These are phyloP conservation scores for Ferrisia virgata DNA, from an alignment of 2,888 invertebrate genomes.

Conservation along the genomic window DNA sequence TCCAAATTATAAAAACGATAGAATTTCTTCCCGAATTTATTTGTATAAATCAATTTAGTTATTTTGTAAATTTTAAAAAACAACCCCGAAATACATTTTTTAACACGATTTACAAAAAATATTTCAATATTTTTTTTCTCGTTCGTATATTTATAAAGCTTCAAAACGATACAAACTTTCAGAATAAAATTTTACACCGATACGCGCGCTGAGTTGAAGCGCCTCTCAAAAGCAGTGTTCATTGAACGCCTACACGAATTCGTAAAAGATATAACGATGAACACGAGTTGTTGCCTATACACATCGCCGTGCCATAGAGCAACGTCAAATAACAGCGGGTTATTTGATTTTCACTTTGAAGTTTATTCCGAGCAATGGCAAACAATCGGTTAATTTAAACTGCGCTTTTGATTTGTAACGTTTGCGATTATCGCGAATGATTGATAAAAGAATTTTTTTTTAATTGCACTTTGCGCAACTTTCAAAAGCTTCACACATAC, in stretches of 20 bases:
- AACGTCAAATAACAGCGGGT: neutral
- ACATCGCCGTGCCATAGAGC: neutral
- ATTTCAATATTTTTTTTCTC: neutral
- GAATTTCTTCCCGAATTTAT: neutral
- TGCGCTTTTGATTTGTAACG: constrained; percentile 15
- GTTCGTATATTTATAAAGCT: neutral
- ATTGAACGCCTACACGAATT: neutral
- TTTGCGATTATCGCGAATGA: constrained; percentile 10
- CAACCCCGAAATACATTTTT: neutral
- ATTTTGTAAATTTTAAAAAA: neutral
- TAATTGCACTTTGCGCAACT: neutral
- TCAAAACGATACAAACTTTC: neutral
- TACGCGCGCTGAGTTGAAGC: neutral
- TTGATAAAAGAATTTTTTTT: constrained; percentile 3
- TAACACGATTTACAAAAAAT: neutral
- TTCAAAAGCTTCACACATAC: neutral
- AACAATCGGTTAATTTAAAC: constrained; percentile 28
- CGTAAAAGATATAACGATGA: neutral
- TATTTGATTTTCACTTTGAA: constrained; percentile 28
- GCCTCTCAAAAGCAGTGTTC: neutral
- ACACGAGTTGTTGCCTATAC: neutral
- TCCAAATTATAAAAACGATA: neutral
- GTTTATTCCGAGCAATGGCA: neutral
- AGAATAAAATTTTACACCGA: neutral
- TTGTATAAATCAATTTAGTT: neutral